Conservation (phyloP, 2,888 invertebrate species). For the Netelia virgata region DNA sequence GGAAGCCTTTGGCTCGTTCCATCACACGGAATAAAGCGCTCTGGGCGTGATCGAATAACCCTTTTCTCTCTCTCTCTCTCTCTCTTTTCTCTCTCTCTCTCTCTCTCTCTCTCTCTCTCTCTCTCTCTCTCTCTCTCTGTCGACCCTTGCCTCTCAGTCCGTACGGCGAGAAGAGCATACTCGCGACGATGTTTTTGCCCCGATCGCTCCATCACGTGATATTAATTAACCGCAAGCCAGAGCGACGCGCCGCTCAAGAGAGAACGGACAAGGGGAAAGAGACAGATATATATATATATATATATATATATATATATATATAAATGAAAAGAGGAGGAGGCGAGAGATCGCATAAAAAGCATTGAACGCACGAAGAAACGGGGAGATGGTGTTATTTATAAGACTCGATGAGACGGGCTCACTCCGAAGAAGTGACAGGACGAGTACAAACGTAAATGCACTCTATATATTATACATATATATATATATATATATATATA, state of each 20-base stretch:
- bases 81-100: constrained; percentile 45
- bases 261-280: not conserved
- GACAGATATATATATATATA: not conserved
- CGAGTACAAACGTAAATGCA: constrained; percentile 63
- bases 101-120: not conserved
- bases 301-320: not conserved
- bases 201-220: constrained; percentile 83
- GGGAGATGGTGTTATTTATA: constrained; percentile 84
- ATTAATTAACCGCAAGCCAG: constrained; percentile 81
- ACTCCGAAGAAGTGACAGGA: constrained; percentile 64
- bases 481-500: constrained; percentile 19
- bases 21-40: constrained; percentile 59
- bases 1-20: constrained; percentile 44
- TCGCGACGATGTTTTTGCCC: constrained; percentile 76
- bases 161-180: constrained; percentile 65
- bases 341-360: constrained; percentile 75
- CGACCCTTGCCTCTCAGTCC: constrained; percentile 22
- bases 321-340: constrained; percentile 18
- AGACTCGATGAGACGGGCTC: constrained; percentile 74
- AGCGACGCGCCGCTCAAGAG: constrained; percentile 49
- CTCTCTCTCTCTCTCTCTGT: constrained; percentile 60
- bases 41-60: constrained; percentile 67
- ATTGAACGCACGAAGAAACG: constrained; percentile 79
- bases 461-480: constrained; percentile 40
- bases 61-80: constrained; percentile 5